Evolutionary conservation across 2,888 invertebrate species (phyloP), one percentile per base, ranked within the genome.

Genomic region (Microplitis manilae): DNA sequence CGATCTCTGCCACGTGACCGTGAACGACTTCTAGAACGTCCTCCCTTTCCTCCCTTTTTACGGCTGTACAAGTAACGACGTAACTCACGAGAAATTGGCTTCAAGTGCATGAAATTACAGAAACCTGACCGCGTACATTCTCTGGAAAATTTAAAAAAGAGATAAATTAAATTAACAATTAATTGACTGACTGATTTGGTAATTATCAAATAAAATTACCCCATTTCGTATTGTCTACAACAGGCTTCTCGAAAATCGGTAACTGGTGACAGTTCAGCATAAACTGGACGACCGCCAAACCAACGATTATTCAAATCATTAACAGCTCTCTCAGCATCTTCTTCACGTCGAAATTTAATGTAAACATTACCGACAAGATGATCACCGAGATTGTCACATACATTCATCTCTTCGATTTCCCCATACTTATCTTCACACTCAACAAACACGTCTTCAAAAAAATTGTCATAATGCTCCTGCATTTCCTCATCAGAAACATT

Each of bases 31-130:
- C 65, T 7, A 30, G 65, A 65, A 30, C 90, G 87, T 81, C 87
- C 86, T 1, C 89, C 90, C 65, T 87, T 86, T 1, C 89, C 90
- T 67, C 92, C 91, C 82, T 93, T 92, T 81, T 95, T 93, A 13
- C 95, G 92, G 68, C 95, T 94, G 90, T 96, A 94, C 85, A 95
- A 88, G 90, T 95, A 94, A 91, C 98, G 94, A 81, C 98, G 92
- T 77, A 99, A 91, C 89, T 98, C 98, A 80, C 98, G 93, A 0
- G 98, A 98, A 85, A 99, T 99, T 13, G 99, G 99, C 89, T 99
- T 99, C 90, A 99, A 92, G 89, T 99, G 99, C 99, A 99, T 99
- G 91, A 99, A 99, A 92, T 99, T 99, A 91, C 99, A 99, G 91
- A 99, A 99, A 60, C 99, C 99, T 85, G 98, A 98, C 76, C 99